A percentile compares a stretch with the other conserved stretches of the same genome.
Evolutionary conservation across 1,140 invertebrate genomes (phyloP).

Genomic region (Micrasema minimum): DNA sequence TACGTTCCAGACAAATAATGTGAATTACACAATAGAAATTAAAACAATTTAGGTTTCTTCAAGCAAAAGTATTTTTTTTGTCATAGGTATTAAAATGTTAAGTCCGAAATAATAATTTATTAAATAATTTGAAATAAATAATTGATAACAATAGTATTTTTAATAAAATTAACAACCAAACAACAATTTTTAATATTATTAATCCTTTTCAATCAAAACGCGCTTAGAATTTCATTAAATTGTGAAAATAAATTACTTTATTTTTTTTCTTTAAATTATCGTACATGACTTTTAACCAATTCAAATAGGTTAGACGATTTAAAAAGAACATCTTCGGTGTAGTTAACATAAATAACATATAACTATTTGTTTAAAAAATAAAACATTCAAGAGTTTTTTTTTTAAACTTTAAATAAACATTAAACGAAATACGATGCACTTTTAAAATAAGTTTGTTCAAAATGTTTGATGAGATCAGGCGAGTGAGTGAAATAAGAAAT

Average conservation of each 20-base stretch:
- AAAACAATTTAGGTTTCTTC: background rate
- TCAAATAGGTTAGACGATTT: background rate
- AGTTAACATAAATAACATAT: too few species aligned
- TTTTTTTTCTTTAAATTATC: slow-evolving; percentile 21
- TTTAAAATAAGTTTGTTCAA: background rate
- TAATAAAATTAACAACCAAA: slow-evolving; percentile 32
- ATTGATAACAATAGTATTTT: slow-evolving; percentile 21
- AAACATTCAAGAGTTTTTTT: background rate
- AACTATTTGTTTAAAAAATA: background rate
- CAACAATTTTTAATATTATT: slow-evolving; percentile 20
- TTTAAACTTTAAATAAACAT: background rate
- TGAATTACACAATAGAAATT: background rate
- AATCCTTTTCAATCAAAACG: slow-evolving; percentile 30
- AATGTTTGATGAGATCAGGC: too few species aligned
- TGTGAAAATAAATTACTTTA: slow-evolving; percentile 25
- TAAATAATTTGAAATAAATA: slow-evolving; percentile 31
- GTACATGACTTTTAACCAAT: background rate
- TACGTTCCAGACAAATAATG: background rate
- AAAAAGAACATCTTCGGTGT: too few species aligned
- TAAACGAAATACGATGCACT: background rate
- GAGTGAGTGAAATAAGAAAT: background rate
- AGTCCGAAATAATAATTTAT: slow-evolving; percentile 24
- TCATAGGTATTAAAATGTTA: background rate
- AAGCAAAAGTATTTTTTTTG: background rate
- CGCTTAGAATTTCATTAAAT: slow-evolving; percentile 27